A percentile compares a stretch with the other conserved stretches of the same genome.
Evolutionary conservation across 1,140 invertebrate genomes (phyloP).

Genomic region (Brachionus manjavacas): DNA sequence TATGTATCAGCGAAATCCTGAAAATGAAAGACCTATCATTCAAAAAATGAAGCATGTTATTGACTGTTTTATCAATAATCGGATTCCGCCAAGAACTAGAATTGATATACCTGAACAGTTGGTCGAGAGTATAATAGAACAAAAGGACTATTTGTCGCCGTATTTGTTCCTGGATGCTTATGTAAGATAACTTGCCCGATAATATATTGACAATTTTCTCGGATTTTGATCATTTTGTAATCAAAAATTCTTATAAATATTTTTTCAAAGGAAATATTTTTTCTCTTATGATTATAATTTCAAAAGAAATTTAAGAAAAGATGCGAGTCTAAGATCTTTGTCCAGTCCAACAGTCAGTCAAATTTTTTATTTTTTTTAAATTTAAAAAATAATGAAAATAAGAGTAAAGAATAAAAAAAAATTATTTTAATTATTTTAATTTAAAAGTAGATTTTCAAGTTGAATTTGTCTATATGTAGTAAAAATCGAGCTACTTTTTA

Average conservation of each 20-base stretch:
- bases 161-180: slow-evolving; percentile 15
- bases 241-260: too few species aligned
- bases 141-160: slow-evolving; percentile 35
- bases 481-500: too few species aligned
- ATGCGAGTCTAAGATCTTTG: too few species aligned
- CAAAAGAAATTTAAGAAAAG: too few species aligned
- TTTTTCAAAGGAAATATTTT: too few species aligned
- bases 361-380: not conserved
- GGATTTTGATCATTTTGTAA: too few species aligned
- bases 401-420: too few species aligned
- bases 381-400: not conserved
- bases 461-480: too few species aligned
- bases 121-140: not conserved
- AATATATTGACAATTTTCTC: too few species aligned
- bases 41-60: slow-evolving; percentile 40
- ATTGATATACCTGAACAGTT: slow-evolving; percentile 6
- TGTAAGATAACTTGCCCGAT: not conserved
- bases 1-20: slow-evolving; percentile 15
- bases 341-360: not conserved
- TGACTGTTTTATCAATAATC: slow-evolving; percentile 38
- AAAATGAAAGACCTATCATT: slow-evolving; percentile 36
- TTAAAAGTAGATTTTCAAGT: too few species aligned
- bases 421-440: too few species aligned
- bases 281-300: too few species aligned
- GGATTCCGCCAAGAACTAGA: slow-evolving; percentile 25